Conservation (phyloP, 2,113 vertebrate species). For the Chlorodrepanis virens region DNA sequence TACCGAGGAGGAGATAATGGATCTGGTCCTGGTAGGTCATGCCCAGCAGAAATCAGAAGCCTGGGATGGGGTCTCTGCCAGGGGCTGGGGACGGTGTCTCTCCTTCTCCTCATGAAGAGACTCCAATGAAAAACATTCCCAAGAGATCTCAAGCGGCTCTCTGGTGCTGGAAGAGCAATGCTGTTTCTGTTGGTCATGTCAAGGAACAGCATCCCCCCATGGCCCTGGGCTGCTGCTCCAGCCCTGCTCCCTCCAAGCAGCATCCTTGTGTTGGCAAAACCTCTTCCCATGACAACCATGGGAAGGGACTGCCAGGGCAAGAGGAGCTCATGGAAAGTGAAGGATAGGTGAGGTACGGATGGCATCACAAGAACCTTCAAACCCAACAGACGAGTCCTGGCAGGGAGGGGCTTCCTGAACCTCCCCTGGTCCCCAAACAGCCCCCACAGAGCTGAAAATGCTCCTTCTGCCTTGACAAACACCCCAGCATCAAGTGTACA, state of each 20-base stretch:
- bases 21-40: neutral
- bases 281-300: accelerated
- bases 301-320: neutral
- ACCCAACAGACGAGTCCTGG: neutral
- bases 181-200: neutral
- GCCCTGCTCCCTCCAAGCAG: neutral
- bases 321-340: neutral
- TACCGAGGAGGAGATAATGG: neutral
- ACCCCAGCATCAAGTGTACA: accelerated
- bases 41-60: neutral
- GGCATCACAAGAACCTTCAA: neutral
- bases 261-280: neutral
- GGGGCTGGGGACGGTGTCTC: neutral
- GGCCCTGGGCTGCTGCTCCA: neutral
- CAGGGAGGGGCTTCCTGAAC: neutral
- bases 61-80: neutral
- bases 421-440: accelerated
- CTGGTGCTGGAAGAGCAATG: accelerated
- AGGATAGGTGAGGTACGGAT: accelerated
- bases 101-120: neutral
- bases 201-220: neutral
- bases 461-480: neutral
- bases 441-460: accelerated
- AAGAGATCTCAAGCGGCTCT: accelerated
- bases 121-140: neutral